Percentiles rank a stretch among this genome's conserved stretches.
Conservation (phyloP, 2,113 vertebrate genomes). For the Pogona vitticeps region DNA sequence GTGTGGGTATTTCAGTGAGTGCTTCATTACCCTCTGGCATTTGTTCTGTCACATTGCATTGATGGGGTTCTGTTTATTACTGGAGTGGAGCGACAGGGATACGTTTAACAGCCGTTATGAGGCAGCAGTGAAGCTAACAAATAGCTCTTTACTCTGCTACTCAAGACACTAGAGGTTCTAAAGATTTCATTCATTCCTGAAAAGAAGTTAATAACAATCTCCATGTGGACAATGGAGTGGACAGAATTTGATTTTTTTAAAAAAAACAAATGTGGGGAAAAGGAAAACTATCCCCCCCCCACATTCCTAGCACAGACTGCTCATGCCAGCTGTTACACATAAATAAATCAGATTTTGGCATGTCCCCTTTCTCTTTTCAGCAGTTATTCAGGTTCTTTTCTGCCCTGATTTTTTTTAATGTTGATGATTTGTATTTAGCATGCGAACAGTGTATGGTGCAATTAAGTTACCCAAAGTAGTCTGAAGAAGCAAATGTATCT, state of each 20-base stretch:
- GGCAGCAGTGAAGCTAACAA: not conserved
- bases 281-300: no score
- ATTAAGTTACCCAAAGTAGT: no score
- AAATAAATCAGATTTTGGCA: no score
- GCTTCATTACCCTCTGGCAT: constrained; percentile 32
- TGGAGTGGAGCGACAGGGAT: not conserved
- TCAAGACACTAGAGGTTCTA: not conserved
- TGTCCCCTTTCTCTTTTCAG: not conserved
- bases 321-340: no score
- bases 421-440: not conserved
- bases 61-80: constrained; percentile 12
- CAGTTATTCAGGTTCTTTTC: not conserved
- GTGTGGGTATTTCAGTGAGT: constrained; percentile 7
- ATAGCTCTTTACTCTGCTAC: constrained; percentile 5
- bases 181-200: not conserved
- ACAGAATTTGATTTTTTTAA: no score
- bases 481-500: no score
- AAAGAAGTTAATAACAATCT: not conserved
- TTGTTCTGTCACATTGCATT: constrained; percentile 12
- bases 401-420: not conserved
- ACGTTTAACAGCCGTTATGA: constrained; percentile 14
- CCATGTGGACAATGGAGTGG: no score
- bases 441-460: not conserved
- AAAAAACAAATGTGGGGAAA: no score
- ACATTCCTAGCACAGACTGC: no score